Base-by-base conservation (phyloP, 2,113 vertebrate species). In the Etheostoma spectabile region DNA sequence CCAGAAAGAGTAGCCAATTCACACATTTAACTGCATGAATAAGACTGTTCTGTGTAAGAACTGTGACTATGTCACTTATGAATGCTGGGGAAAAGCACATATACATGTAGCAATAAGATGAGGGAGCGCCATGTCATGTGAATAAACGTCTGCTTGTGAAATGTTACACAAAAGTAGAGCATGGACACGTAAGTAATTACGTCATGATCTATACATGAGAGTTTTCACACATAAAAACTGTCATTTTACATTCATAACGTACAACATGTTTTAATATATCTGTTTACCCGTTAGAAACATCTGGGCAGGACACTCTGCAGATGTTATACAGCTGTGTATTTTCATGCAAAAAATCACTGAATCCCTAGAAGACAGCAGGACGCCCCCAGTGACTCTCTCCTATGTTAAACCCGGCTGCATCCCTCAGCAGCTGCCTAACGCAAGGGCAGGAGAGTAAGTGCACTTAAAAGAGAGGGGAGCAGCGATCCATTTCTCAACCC, bases 401-500 rank as follows among this genome's bases (percentile, higher is more conserved):
- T 45, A 72, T 78, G 81, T 88, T 86, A 83, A 90, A 78, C 86
- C 62, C 51, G 79, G 60, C 79, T 83, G 79, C 79, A 84, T 89
- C 89, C 81, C 83, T 89, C 85, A 91, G 90, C 87, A 80, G 85
- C 85, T 70, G 86, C 88, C 84, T 74, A 84, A 82, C 79, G n/a
- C 68, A 14, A 38, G 86, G 87, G 68, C 63, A 89, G 57, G 76
- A 77, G 88, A 88, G 88, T 90, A 91, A 94, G 92, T 93, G 92
- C 93, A 93, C 93, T 94, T 93, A 90, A 90, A 86, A 77, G 78
- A 83, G 68, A 79, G n/a, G 80, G 68, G 77, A 84, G 86, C 86
- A 85, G 85, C 57, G 82, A 91, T 86, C 89, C 82, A 65, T 92
- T 85, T 84, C 85, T 81, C 82, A 75, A 79, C 71, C 88, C 82